Evolutionary conservation across 2,888 invertebrate species (phyloP).

Genomic region (Tridacna gigas): DNA sequence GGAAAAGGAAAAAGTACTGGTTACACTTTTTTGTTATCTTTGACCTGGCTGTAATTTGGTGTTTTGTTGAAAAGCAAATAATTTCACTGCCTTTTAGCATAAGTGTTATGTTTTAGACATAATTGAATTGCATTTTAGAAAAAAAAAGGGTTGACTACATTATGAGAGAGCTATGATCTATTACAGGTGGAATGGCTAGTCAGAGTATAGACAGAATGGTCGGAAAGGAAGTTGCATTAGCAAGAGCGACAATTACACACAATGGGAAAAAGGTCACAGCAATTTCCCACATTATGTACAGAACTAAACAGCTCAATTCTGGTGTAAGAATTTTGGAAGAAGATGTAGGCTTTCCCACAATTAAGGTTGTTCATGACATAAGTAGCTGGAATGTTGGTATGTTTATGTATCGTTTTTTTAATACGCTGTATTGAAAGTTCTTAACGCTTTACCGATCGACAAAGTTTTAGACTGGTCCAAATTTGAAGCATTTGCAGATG

Average conservation of each 20-base stretch:
- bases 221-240: conserved; percentile 19
- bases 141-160: too few relatives aligned
- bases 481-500: too few relatives aligned
- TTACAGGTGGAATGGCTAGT: not conserved
- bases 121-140: too few relatives aligned
- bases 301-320: not conserved
- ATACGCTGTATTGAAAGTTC: too few relatives aligned
- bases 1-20: too few relatives aligned
- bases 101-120: too few relatives aligned
- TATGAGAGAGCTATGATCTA: not conserved
- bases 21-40: too few relatives aligned
- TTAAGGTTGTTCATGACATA: conserved; percentile 43
- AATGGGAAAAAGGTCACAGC: conserved; percentile 35
- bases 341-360: conserved; percentile 30
- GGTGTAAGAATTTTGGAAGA: conserved; percentile 28
- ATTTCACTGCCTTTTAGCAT: too few relatives aligned
- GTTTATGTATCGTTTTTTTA: not conserved
- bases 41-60: too few relatives aligned
- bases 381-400: conserved; percentile 38
- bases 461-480: too few relatives aligned
- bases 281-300: not conserved
- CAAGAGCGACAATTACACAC: conserved; percentile 34
- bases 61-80: too few relatives aligned
- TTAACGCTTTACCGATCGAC: too few relatives aligned
- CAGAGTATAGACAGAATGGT: conserved; percentile 37